Base-by-base conservation (phyloP, 1,140 invertebrate species). In the Drosophila pruinosa region DNA sequence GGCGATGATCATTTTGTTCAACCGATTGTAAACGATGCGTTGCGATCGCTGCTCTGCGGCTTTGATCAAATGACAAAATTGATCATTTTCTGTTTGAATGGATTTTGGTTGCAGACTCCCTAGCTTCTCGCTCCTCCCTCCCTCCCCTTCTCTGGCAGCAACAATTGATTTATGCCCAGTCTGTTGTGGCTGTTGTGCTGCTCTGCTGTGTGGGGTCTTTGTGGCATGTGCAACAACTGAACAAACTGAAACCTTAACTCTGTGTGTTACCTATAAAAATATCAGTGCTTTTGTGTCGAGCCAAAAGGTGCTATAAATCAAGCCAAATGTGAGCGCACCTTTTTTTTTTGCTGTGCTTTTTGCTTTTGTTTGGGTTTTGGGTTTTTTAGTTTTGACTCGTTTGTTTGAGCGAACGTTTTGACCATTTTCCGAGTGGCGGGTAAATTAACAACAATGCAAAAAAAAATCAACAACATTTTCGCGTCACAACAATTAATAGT, bases 31-130 rank as follows among this genome's bases (percentile, higher is more conserved):
- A 85, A 85, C 81, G 81, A 85, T 85, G 81, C 81, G 81, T 85
- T 85, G 81, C 81, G 81, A 86, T 88, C 82, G 81, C 80, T 88
- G 82, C 74, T 67, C 58, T 88, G 82, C 82, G 82, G 82, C 82
- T 88, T 89, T 89, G 85, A 89, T 89, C 85, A 89, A 85, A 89
- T 89, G 86, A 89, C 86, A 89, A 89, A 89, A 86, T 86, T 89
- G 86, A 89, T 89, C 86, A 89, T 89, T 89, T 89, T 89, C 86
- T 89, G 86, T 89, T 89, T 89, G 86, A 89, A 89, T 89, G 85
- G 78, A 76, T 89, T 75, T 88, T 72, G 74, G 76, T 53, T 38
- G 41, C 43, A 53, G 22, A 4, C n/a, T 47, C 43, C 21, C 43
- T 26, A 21, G 7, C 7, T 12, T 21, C n/a, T 45, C 31, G 2